Base-by-base conservation (phyloP, 2,888 invertebrate genomes). In the Synergus laeviventris region DNA sequence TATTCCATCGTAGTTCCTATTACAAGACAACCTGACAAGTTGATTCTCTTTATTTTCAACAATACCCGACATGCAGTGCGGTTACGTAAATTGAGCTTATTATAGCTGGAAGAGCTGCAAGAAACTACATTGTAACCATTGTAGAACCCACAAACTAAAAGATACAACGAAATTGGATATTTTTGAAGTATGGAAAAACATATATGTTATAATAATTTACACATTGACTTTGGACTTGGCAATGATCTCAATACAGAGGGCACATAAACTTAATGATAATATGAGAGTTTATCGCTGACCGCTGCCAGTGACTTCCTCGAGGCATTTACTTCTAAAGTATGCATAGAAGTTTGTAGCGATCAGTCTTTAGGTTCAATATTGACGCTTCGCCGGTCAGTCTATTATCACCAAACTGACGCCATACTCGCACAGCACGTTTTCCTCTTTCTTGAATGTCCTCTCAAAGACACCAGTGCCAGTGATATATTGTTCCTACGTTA, bases 331-430 rank as follows among this genome's bases (percentile, higher is more conserved):
- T 66, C 45, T 16, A 45, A 31, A 42, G 70, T 70, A 8, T 49
- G n/a, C 31, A 49, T n/a, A 49, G 38, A 61, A 79, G 74, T 79
- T 78, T 76, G 62, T 75, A 42, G 54, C 78, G 75, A 78, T 74
- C 76, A 76, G 78, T 80, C 78, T 81, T 80, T 70, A 75, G 75
- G 79, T 81, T 83, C 83, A 84, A 84, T 85, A 82, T 85, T 86
- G 86, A 87, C 85, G 80, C 80, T 81, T 81, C 81, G 79, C 81
- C 81, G 80, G 78, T 80, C 84, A 81, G 74, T 78, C 81, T 82
- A 85, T 84, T 86, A 86, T 86, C 83, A 78, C 73, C 73, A 76
- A 75, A 81, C 76, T 76, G 80, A 74, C 81, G 79, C 81, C 81
- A 81, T 75, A 31, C 31, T 31, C 31, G 7, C 7, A 82, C 8